Conservation (phyloP, 2,888 invertebrate genomes). For the Crematogaster levior region DNA sequence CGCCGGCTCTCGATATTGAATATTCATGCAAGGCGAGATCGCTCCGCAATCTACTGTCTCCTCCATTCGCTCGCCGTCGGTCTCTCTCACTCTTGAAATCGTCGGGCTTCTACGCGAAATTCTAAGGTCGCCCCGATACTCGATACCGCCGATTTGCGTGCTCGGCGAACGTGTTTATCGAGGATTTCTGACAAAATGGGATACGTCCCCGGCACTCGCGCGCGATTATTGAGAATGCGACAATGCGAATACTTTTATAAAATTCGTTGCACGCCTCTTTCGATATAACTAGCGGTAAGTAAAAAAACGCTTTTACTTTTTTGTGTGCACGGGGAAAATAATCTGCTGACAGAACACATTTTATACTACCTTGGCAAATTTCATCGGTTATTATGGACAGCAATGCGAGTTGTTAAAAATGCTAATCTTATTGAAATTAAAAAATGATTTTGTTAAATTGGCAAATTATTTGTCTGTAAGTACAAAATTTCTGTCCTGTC, state of each 20-base stretch:
- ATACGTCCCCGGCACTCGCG: constrained; percentile 31
- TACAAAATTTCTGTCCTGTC: no score
- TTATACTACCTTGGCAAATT: no score
- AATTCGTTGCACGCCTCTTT: not conserved
- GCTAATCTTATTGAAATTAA: no score
- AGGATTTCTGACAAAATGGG: constrained; percentile 50
- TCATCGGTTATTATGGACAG: no score
- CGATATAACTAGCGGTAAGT: not conserved
- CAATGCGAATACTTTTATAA: constrained; percentile 1
- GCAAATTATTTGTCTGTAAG: no score
- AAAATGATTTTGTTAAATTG: no score
- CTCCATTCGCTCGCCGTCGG: not conserved
- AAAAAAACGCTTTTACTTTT: not conserved
- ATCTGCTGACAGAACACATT: no score
- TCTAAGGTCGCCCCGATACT: constrained; percentile 66
- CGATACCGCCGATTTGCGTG: constrained; percentile 58
- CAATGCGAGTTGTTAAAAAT: no score
- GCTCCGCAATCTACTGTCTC: constrained; percentile 2
- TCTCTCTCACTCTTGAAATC: constrained; percentile 42
- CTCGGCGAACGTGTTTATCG: constrained; percentile 59
- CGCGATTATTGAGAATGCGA: constrained; percentile 9
- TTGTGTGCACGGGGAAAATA: no score
- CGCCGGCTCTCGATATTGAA: constrained; percentile 67
- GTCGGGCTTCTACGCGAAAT: constrained; percentile 54
- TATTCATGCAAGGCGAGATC: constrained; percentile 65